Evolutionary conservation across 2,797 vertebrate species (phyloP), one percentile per base, ranked within the genome.

Genomic region (Cheirogaleus major): DNA sequence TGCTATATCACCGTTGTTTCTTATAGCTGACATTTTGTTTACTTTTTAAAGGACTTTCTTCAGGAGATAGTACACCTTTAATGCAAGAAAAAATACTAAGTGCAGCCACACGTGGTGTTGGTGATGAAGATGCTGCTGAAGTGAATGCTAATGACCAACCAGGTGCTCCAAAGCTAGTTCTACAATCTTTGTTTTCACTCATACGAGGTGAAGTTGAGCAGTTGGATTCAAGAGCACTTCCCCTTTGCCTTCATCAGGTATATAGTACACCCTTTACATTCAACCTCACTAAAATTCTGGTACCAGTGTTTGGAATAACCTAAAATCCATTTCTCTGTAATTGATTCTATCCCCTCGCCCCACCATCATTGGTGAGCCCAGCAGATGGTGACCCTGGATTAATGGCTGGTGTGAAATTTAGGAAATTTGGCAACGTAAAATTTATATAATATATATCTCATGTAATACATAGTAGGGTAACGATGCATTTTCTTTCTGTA

Each of bases 161-260:
- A 17, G 98, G 97, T 72, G 97, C 98, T 38, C 97, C 97, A 30
- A 97, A 95, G 0, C 96, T 96, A 7, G 97, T 84, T 0, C 95
- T 99, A 91, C 98, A 98, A 14, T 96, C 97, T 41, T 97, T 99
- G 32, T 98, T 99, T 95, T 98, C 98, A 22, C 97, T 99, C 48
- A 98, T 99, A 14, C 98, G 92, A 69, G 98, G 98, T 18, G 98
- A 98, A 82, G 98, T 98, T 95, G 98, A 98, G n/a, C 98, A 98
- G 93, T 61, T 98, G 97, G 98, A 99, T 97, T 98, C 98, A 32
- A 98, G 98, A 82, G 98, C 98, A 30, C 98, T 99, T 86, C 99
- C 99, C n/a, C 98, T 99, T 67, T 99, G 99, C 97, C 99, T 99
- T 89, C 99, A 99, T 98, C 99, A 99, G 99, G 99, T 99, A 98